Conservation (phyloP, 2,797 vertebrate genomes). For the Chaenodraco wilsoni region DNA sequence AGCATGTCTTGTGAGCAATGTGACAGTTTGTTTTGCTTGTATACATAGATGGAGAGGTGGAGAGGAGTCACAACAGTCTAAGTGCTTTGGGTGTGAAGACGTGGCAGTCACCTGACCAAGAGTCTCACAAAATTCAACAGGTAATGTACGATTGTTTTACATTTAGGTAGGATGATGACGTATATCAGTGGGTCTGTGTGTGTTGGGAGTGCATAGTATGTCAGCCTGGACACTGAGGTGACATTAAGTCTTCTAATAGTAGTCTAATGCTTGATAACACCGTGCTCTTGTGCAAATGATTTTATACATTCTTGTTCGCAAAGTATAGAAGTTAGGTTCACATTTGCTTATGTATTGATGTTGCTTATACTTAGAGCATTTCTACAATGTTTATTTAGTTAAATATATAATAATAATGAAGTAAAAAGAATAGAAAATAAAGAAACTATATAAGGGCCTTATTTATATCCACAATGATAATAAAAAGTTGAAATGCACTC, state of each 20-base stretch:
- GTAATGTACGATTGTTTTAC: constrained; percentile 47
- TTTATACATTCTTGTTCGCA: too few species aligned
- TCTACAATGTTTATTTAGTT: too few species aligned
- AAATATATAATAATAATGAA: too few species aligned
- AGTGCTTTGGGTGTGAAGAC: constrained; percentile 47
- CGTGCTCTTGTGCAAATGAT: too few species aligned
- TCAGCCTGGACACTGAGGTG: constrained; percentile 1
- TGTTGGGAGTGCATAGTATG: background rate
- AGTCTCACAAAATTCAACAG: constrained; percentile 52
- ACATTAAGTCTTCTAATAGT: background rate
- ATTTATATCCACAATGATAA: background rate
- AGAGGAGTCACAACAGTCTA: constrained; percentile 47
- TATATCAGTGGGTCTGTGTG: constrained; percentile 1
- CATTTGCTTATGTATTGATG: too few species aligned
- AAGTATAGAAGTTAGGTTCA: too few species aligned
- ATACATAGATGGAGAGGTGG: constrained; percentile 64
- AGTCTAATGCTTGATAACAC: background rate
- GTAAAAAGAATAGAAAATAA: too few species aligned
- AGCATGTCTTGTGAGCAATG: constrained; percentile 21
- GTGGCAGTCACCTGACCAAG: constrained; percentile 47
- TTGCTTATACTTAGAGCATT: too few species aligned
- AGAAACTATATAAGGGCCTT: background rate
- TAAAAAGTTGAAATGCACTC: background rate
- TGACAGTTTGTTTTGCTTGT: constrained; percentile 71
- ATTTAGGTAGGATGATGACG: background rate